Evolutionary conservation across 2,888 invertebrate species (phyloP).

Genomic region (Cabera pusaria): DNA sequence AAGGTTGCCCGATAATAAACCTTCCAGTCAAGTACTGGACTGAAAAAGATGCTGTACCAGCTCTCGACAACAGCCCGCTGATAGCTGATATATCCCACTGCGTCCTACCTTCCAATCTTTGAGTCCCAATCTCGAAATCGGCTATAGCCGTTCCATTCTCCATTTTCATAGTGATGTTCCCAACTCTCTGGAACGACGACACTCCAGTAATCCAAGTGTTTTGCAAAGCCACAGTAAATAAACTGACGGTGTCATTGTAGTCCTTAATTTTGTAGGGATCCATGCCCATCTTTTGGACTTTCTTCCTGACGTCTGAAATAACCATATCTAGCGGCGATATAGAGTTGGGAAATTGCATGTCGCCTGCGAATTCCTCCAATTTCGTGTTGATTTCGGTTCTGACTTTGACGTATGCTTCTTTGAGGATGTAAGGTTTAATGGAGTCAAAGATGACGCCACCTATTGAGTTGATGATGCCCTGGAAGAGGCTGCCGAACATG

Average conservation of each 20-base stretch:
- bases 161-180: conserved; percentile 89
- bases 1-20: conserved; percentile 87
- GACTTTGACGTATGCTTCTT: conserved; percentile 89
- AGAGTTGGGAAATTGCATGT: conserved; percentile 91
- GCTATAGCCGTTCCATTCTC: conserved; percentile 87
- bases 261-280: conserved; percentile 91
- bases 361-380: conserved; percentile 86
- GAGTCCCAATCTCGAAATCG: conserved; percentile 90
- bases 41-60: conserved; percentile 89
- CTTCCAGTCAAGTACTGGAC: conserved; percentile 90
- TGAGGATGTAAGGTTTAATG: conserved; percentile 92
- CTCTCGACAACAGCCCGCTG: conserved; percentile 86
- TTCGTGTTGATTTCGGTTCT: conserved; percentile 89
- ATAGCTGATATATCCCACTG: conserved; percentile 90
- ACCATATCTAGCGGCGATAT: conserved; percentile 94
- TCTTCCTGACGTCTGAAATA: conserved; percentile 88
- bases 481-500: conserved; percentile 87
- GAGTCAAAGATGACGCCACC: conserved; percentile 93
- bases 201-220: conserved; percentile 92
- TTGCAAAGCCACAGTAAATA: conserved; percentile 86
- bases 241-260: conserved; percentile 87
- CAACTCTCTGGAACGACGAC: conserved; percentile 92
- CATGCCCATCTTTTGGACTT: conserved; percentile 85
- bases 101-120: conserved; percentile 89
- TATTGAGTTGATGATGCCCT: conserved; percentile 91